Evolutionary conservation across 2,113 vertebrate genomes (phyloP).

Genomic region (Poicephalus meyeri): DNA sequence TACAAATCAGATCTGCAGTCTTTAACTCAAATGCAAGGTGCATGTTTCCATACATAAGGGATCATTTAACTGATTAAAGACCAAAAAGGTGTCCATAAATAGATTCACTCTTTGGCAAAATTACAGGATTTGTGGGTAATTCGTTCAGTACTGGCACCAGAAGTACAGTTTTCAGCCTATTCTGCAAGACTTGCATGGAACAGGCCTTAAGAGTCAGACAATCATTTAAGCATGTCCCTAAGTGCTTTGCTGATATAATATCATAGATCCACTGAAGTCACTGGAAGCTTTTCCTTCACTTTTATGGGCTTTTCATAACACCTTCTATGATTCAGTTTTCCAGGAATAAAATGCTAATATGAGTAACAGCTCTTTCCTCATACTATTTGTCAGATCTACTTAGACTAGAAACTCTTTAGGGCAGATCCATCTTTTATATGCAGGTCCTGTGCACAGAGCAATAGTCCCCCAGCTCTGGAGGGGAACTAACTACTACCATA

Average conservation of each 20-base stretch:
- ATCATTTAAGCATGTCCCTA: not conserved
- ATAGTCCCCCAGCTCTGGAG: not conserved
- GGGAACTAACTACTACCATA: not conserved
- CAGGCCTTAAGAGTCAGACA: not conserved
- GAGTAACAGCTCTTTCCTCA: not conserved
- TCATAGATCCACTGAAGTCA: slow-evolving; percentile 11
- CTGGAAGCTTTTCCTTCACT: slow-evolving; percentile 8
- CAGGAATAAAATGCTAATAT: not conserved
- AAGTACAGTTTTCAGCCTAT: not conserved
- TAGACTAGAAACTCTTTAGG: not conserved
- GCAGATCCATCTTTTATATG: not conserved
- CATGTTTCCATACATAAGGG: not conserved
- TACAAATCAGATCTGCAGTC: slow-evolving; percentile 10
- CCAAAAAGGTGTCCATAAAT: slow-evolving; percentile 7
- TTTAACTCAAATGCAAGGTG: not conserved
- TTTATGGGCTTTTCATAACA: slow-evolving; percentile 27
- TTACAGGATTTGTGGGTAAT: slow-evolving; percentile 10
- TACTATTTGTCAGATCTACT: not conserved
- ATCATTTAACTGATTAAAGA: slow-evolving; percentile 22
- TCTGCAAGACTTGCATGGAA: not conserved
- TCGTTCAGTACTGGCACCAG: not conserved
- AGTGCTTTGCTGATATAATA: not conserved
- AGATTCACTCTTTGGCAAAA: slow-evolving; percentile 39
- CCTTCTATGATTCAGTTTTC: not conserved
- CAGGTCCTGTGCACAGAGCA: not conserved